Evolutionary conservation across 1,140 invertebrate species (phyloP), one percentile per base, ranked within the genome.

Genomic region (Chironomus striatipennis): DNA sequence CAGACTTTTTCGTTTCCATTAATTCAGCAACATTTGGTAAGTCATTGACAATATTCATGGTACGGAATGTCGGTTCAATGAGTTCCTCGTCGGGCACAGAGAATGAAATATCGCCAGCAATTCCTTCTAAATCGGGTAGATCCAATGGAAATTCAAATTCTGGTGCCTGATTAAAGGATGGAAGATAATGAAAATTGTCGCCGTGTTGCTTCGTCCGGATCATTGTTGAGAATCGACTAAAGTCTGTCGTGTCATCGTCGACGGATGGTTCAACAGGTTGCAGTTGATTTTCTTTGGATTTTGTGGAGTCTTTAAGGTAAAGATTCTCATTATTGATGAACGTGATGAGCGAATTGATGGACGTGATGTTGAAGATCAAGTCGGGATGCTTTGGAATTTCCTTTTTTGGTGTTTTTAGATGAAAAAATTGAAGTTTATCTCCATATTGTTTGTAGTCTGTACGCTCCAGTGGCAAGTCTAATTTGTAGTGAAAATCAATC

Each of bases 351-450:
- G 65, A 70, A 70, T 20, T 70, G 17, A 70, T 70, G 2, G 65
- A 70, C 5, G 9, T 70, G 9, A 17, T 21, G 10, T 7, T 70
- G 18, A 8, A 21, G 1, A 70, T 20, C n/a, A 70, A 10, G 18
- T 17, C 18, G 7, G 17, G 7, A 1, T 70, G n/a, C 6, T 21
- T 17, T 21, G 65, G 65, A 9, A 20, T 6, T 70, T 15, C 3
- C 18, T 20, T 15, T 3, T 17, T 15, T 20, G 17, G 65, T 20
- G 17, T 8, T 21, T 70, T 70, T 6, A 70, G 65, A 70, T 70
- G 65, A 70, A 70, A 70, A 70, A 70, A 70, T 70, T 70, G 65
- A 6, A 70, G 18, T 21, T 70, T 70, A 20, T 70, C 65, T 0
- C n/a, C 9, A 70, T 70, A 70, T 8, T 70, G 7, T 20, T 70